Base-by-base conservation (phyloP, 2,888 invertebrate species). In the Caenorhabditis zanzibari region DNA sequence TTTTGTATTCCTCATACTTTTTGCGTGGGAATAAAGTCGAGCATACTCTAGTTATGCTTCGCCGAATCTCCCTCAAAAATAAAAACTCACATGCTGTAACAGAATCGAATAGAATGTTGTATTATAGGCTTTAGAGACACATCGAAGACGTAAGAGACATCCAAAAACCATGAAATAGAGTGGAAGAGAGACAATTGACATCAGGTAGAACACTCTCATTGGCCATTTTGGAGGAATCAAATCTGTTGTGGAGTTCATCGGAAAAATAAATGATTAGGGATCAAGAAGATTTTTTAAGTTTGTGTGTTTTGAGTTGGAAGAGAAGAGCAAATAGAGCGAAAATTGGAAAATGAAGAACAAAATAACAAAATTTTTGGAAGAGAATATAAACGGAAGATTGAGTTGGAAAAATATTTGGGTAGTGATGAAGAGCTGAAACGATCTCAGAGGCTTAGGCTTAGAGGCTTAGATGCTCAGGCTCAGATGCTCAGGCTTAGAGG, bases 81-180 rank as follows among this genome's bases (percentile, higher is more conserved):
- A n/a, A 24, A 35, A 49, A 75, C 81, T 69, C 10, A 81, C 81
- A 76, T 81, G 81, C 35, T 81, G 81, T 19, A 81, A 56, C 12
- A 81, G 26, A 63, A 81, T 64, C 7, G 76, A 66, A 32, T 81
- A 81, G 41, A 81, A 81, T 7, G 81, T 81, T 7, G 54, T 58
- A 12, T 63, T 61, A 49, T 75, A 81, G 2, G 58, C 16, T 16
- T 44, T 75, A 1, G 81, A 81, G 28, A 49, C 52, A 26, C 59
- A 44, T 52, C 81, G 74, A 44, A 81, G 47, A 35, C 63, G 52
- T 10, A 74, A 6, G 35, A 81, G 64, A 26, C 44, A 69, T 16
- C 59, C 58, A 16, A 59, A 61, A 12, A 81, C 81, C 32, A 75
- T n/a, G 10, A 81, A 24, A 47, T 81, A 81, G 2, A 74, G 6